Conservation (phyloP, 2,888 invertebrate genomes). For the Chironomus tentans region DNA sequence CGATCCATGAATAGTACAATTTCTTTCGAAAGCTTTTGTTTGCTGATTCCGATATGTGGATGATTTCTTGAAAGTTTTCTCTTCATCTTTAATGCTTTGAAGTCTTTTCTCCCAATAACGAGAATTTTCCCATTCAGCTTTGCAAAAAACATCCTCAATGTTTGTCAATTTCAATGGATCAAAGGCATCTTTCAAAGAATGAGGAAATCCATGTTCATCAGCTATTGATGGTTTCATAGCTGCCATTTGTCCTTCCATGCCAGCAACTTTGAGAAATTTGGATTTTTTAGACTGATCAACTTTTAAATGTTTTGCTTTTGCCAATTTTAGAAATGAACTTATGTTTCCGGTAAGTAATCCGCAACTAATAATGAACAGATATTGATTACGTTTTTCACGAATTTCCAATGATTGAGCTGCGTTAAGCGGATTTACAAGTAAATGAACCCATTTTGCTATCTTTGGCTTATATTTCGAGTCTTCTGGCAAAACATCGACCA, state of each 20-base stretch:
- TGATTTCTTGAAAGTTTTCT: not conserved
- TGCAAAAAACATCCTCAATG: not conserved
- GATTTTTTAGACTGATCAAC: not conserved
- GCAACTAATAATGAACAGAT: slow-evolving; percentile 13
- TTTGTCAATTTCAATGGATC: not conserved
- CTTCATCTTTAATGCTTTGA: not conserved
- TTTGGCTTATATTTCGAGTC: not conserved
- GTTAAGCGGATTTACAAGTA: slow-evolving; percentile 9
- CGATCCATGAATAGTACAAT: slow-evolving; percentile 7
- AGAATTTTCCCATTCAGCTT: slow-evolving; percentile 3
- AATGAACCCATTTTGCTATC: slow-evolving; percentile 13
- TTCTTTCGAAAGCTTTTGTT: not conserved
- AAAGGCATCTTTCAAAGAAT: not conserved
- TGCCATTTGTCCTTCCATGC: not conserved
- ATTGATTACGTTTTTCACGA: slow-evolving; percentile 7
- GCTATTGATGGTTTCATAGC: not conserved
- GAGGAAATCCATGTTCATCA: not conserved
- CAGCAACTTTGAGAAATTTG: not conserved
- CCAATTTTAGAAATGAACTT: not conserved
- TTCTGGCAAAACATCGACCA: too few species aligned
- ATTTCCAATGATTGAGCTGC: not conserved
- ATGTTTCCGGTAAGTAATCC: not conserved
- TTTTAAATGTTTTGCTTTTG: not conserved
- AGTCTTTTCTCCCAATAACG: slow-evolving; percentile 8
- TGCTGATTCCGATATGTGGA: not conserved